Conservation (phyloP, 2,113 vertebrate genomes). For the Rostratula benghalensis region DNA sequence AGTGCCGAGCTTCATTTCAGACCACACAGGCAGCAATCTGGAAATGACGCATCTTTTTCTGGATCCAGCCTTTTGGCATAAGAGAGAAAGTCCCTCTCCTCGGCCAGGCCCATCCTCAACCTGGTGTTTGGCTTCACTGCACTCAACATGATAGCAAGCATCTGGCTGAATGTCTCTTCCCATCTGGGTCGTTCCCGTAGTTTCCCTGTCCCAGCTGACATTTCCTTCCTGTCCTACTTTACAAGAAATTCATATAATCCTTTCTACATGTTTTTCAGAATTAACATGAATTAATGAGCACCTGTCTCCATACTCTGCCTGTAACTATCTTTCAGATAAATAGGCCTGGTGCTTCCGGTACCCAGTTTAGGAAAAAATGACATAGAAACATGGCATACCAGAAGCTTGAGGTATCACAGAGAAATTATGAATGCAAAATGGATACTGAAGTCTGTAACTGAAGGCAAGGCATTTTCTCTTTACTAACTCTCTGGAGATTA, state of each 20-base stretch:
- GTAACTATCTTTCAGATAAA: not conserved
- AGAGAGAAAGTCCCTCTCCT: not conserved
- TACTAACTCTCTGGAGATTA: not conserved
- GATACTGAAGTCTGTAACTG: not conserved
- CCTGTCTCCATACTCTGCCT: not conserved
- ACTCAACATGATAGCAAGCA: not conserved
- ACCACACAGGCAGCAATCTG: not conserved
- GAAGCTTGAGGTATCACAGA: not conserved
- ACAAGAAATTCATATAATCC: not conserved
- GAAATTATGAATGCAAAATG: not conserved
- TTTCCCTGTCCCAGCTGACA: not conserved
- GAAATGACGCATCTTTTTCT: not conserved
- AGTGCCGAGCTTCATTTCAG: not conserved
- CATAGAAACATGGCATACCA: not conserved
- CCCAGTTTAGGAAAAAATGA: not conserved
- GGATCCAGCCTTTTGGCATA: not conserved
- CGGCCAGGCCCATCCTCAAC: not conserved
- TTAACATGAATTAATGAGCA: not conserved
- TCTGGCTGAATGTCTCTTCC: not conserved
- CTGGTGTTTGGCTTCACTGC: not conserved
- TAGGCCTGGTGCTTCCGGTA: not conserved
- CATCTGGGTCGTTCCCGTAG: not conserved
- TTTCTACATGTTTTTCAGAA: not conserved
- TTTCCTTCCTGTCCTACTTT: conserved; percentile 11
- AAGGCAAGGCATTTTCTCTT: not conserved